Evolutionary conservation across 2,888 invertebrate species (phyloP), one percentile per base, ranked within the genome.

Genomic region (Polia nebulosa): DNA sequence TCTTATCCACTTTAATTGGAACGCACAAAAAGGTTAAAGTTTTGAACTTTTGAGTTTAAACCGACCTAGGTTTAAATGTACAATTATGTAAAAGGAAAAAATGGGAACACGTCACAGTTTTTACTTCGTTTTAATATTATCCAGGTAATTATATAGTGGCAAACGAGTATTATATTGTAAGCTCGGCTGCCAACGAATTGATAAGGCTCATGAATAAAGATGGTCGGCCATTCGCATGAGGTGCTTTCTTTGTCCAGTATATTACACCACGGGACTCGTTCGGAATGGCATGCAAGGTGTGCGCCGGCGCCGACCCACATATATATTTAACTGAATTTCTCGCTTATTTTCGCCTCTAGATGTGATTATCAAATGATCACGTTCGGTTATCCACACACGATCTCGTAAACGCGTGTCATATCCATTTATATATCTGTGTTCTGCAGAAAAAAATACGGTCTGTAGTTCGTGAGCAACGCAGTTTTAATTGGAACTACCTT

Each of bases 121-220:
- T 78, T 80, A 80, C 72, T 67, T 60, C 51, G 44, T 75, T 75
- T 66, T 71, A 73, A 72, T 76, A 75, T 67, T 80, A 80, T 71
- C 78, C 71, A 49, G 76, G 85, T 89, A 92, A 92, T 92, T 90
- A 90, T 83, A 86, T 86, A 81, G 87, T 88, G 87, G 91, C 88
- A 89, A 83, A 88, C 87, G 82, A 81, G 77, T 85, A 92, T 92
- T 91, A 91, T 87, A 90, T 86, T 89, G 90, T 90, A 89, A 88
- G 89, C 86, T 29, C 20, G 69, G 65, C 56, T 82, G 85, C 87
- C 86, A 89, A 90, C 91, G 89, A 91, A 92, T 92, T 90, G 92
- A 93, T 93, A 93, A 92, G 89, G 56, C 85, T 92, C 90, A 93
- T 92, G 90, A 91, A 93, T 93, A 93, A 91, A 92, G 88, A 92